A percentile compares a stretch with the other conserved stretches of the same genome.
Conservation (phyloP, 2,113 vertebrate species). For the Rynchops niger region DNA sequence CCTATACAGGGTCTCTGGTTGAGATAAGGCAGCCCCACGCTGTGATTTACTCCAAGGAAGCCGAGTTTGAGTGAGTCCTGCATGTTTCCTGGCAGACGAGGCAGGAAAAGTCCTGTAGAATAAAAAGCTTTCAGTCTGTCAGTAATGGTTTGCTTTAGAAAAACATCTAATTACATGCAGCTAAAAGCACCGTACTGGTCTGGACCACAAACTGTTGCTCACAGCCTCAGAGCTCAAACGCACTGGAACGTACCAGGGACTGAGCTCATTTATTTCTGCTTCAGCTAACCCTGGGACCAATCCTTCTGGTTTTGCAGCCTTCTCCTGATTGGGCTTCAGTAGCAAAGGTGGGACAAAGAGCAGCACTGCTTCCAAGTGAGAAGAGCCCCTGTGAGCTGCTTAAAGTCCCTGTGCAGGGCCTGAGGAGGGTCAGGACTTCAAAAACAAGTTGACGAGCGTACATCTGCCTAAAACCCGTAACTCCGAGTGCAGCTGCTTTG, state of each 20-base stretch:
- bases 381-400: neutral
- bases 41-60: conserved; percentile 23
- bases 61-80: neutral
- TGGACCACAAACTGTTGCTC: neutral
- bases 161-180: neutral
- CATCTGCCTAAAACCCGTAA: neutral
- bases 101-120: neutral
- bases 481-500: neutral
- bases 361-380: rapidly evolving
- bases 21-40: conserved; percentile 27
- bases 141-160: neutral
- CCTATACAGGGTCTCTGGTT: neutral
- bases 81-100: neutral
- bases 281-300: neutral
- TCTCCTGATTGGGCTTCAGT: neutral
- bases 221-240: neutral
- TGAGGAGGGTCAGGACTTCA: neutral
- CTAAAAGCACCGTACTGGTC: neutral
- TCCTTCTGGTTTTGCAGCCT: neutral
- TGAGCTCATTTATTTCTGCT: neutral
- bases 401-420: neutral
- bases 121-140: neutral
- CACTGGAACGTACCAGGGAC: neutral
- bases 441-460: neutral
- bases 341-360: neutral